phyloP scores from a whole-genome alignment of 2,113 vertebrate species.

The Grallaria varia region DNA sequence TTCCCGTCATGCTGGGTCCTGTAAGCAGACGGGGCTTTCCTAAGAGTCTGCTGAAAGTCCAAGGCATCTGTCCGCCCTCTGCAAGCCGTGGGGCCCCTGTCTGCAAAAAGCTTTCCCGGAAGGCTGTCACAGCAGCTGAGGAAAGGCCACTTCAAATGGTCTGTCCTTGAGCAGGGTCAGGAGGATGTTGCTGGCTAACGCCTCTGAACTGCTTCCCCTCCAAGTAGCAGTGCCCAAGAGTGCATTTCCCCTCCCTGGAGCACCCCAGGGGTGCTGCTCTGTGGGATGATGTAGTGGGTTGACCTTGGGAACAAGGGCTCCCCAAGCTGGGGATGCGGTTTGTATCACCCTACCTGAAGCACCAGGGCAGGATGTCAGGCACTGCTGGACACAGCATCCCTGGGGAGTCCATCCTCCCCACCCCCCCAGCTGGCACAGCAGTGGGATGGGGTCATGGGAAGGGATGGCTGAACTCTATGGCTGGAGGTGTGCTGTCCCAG shows the following conservation, averaged over 20 bases:
- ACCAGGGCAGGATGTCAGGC: background rate
- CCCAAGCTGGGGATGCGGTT: too few species aligned
- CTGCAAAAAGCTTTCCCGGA: background rate
- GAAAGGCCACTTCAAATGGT: conserved; percentile 28
- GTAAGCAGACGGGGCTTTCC: background rate
- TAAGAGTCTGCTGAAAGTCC: background rate
- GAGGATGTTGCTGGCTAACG: background rate
- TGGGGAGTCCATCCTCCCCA: background rate
- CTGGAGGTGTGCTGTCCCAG: background rate
- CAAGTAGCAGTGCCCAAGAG: background rate
- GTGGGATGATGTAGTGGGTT: too few species aligned
- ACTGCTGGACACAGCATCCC: background rate
- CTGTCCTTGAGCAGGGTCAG: background rate
- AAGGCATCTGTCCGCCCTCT: accelerated
- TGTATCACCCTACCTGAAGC: background rate
- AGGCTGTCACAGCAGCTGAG: background rate
- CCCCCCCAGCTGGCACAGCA: background rate
- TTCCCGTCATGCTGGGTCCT: background rate
- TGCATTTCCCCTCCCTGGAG: background rate
- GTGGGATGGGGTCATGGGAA: background rate
- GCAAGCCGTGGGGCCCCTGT: background rate
- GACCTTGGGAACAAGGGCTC: background rate
- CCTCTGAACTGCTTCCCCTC: background rate
- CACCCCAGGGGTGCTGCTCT: background rate
- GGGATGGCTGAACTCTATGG: accelerated